Conservation (phyloP, 2,797 vertebrate genomes). For the Rhinatrema bivittatum region DNA sequence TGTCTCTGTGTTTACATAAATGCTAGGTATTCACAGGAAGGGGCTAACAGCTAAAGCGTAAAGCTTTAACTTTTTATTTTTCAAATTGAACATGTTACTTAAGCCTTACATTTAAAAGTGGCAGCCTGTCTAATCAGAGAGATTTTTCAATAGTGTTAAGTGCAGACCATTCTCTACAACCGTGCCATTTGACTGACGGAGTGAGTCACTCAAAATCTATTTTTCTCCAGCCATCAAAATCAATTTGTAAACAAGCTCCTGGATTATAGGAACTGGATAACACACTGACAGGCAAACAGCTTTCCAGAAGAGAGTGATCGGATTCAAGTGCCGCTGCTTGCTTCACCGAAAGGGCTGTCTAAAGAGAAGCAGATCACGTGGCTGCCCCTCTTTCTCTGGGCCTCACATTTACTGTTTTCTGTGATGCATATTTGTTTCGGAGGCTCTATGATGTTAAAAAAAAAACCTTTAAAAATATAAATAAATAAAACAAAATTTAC, state of each 20-base stretch:
- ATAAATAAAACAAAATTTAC: background rate
- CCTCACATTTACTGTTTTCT: too few relatives aligned
- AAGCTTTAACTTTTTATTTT: too few relatives aligned
- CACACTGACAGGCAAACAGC: background rate
- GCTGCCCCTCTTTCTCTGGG: background rate
- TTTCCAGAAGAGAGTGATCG: too few relatives aligned
- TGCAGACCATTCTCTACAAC: background rate
- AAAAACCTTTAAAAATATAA: background rate
- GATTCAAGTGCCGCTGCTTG: too few relatives aligned
- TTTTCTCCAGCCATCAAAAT: background rate
- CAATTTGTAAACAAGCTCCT: background rate
- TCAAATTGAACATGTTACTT: too few relatives aligned
- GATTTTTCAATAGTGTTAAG: background rate
- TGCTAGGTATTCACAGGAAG: too few relatives aligned
- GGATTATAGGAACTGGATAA: background rate
- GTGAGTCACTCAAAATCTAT: background rate
- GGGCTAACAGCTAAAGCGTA: too few relatives aligned
- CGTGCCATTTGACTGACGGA: background rate
- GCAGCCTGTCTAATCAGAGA: too few relatives aligned
- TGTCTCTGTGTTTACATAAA: too few relatives aligned
- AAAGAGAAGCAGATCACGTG: background rate
- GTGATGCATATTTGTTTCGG: too few relatives aligned
- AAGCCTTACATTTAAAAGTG: too few relatives aligned
- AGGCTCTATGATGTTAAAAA: too few relatives aligned
- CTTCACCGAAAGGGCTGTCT: background rate